Evolutionary conservation across 2,797 vertebrate species (phyloP).

Genomic region (Gymnothorax javanicus): DNA sequence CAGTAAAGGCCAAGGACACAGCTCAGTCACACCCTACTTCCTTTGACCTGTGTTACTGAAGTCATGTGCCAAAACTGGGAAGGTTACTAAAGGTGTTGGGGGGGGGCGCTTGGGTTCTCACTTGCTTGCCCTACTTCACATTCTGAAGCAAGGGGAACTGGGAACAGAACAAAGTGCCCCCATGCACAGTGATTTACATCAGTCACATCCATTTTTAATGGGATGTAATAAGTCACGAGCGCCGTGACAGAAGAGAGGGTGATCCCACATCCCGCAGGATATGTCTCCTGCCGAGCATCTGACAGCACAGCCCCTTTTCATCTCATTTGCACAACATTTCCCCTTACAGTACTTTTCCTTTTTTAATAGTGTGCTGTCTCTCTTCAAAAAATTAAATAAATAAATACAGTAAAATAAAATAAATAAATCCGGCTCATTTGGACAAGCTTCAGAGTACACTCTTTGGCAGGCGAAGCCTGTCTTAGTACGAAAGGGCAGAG

Average conservation of each 20-base stretch:
- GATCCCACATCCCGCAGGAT: constrained; percentile 48
- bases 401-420: too few species aligned
- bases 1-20: not conserved
- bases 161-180: constrained; percentile 58
- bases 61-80: constrained; percentile 42
- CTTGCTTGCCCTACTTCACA: not conserved
- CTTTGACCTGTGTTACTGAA: constrained; percentile 54
- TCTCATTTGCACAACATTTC: constrained; percentile 62
- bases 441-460: constrained; percentile 38
- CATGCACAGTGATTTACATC: constrained; percentile 58
- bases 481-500: not conserved
- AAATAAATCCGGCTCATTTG: constrained; percentile 44
- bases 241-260: constrained; percentile 55
- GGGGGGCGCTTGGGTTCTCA: not conserved
- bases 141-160: constrained; percentile 33
- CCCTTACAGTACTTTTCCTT: constrained; percentile 16
- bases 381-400: constrained; percentile 38
- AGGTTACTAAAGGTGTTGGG: not conserved
- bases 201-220: constrained; percentile 74
- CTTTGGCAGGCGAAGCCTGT: not conserved
- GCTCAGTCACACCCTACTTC: constrained; percentile 32
- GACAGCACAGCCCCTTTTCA: constrained; percentile 43
- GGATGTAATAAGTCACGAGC: constrained; percentile 67
- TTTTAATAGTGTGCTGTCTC: constrained; percentile 22
- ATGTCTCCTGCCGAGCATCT: constrained; percentile 52